Conservation (phyloP, 2,113 vertebrate genomes). For the Natator depressus region DNA sequence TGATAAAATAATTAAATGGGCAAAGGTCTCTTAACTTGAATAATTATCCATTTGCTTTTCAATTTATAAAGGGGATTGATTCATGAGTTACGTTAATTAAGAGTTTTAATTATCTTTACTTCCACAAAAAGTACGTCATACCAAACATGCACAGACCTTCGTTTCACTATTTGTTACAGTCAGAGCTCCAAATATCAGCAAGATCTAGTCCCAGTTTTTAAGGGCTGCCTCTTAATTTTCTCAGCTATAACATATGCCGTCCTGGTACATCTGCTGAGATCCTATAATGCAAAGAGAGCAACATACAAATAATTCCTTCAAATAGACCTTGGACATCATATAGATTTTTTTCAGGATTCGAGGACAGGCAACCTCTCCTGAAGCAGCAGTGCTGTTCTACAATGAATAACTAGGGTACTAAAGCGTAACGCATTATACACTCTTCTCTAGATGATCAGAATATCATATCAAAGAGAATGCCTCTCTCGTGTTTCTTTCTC, state of each 20-base stretch:
- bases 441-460: accelerated
- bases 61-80: neutral
- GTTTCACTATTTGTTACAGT: neutral
- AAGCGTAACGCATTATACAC: accelerated
- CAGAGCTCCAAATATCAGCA: neutral
- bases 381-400: neutral
- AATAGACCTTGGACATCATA: neutral
- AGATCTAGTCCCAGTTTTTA: neutral
- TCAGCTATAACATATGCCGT: neutral
- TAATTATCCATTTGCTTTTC: neutral
- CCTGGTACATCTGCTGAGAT: neutral
- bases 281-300: neutral
- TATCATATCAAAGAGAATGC: neutral
- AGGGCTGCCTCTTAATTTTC: neutral
- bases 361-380: neutral
- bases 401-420: neutral
- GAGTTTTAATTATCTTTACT: neutral
- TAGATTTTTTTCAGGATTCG: neutral
- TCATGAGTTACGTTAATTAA: neutral
- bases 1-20: neutral
- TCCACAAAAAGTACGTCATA: neutral
- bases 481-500: neutral
- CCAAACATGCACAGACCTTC: neutral
- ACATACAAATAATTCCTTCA: neutral
- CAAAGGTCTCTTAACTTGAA: neutral